phyloP scores from a whole-genome alignment of 1,140 invertebrate genomes.

The Anadara kagoshimensis region DNA sequence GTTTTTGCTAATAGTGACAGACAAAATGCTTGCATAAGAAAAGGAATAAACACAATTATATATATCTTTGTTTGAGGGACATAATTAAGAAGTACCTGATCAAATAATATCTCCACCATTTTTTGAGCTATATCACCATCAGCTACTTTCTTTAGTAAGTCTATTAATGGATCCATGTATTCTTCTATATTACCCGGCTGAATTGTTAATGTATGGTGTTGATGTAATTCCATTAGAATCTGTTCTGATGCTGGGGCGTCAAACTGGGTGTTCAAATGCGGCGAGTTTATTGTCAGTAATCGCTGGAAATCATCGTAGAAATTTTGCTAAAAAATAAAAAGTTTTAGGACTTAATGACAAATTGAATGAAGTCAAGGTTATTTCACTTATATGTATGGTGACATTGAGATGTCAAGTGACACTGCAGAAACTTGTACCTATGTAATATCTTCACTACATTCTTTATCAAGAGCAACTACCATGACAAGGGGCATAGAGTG shows the following conservation, averaged over 20 bases:
- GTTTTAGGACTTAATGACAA: too few relatives aligned
- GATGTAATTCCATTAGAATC: slow-evolving; percentile 39
- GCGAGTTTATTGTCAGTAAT: slow-evolving; percentile 26
- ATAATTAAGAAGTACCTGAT: slow-evolving; percentile 44
- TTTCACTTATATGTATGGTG: too few relatives aligned
- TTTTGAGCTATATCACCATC: slow-evolving; percentile 33
- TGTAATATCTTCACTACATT: too few relatives aligned
- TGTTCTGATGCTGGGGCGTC: slow-evolving; percentile 14
- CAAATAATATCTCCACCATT: slow-evolving; percentile 52
- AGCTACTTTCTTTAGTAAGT: slow-evolving; percentile 37
- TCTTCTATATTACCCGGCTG: slow-evolving; percentile 56
- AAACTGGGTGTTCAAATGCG: not conserved
- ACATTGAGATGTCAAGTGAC: too few relatives aligned
- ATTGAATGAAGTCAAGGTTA: too few relatives aligned
- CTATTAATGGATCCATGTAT: slow-evolving; percentile 48
- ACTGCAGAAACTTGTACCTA: too few relatives aligned
- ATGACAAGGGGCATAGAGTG: too few relatives aligned
- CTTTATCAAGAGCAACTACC: too few relatives aligned
- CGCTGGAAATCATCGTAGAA: slow-evolving; percentile 35
- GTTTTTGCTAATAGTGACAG: too few relatives aligned
- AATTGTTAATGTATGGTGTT: slow-evolving; percentile 49
- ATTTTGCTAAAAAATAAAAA: slow-evolving; percentile 18
- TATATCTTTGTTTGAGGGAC: too few relatives aligned
- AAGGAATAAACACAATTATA: too few relatives aligned
- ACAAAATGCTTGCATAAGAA: too few relatives aligned